Evolutionary conservation across 1,140 invertebrate species (phyloP).

Genomic region (Stenopsyche tienmushanensis): DNA sequence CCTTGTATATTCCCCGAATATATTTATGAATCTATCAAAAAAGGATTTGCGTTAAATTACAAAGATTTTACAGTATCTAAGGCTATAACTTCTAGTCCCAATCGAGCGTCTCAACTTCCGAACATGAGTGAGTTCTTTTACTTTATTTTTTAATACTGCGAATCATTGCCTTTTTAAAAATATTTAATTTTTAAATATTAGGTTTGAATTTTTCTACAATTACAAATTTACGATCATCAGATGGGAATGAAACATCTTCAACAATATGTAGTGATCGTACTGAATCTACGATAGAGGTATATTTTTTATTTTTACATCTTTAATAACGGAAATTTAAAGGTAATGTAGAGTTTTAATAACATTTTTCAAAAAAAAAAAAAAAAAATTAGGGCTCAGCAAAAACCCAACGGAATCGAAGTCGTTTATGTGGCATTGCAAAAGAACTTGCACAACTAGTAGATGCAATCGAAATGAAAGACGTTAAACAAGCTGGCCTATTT

Average conservation of each 20-base stretch:
- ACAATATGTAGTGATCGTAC: conserved; percentile 19
- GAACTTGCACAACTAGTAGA: conserved; percentile 47
- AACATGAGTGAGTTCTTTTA: conserved; percentile 47
- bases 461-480: conserved; percentile 62
- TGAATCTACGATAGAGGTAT: conserved; percentile 13
- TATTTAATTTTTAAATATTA: conserved; percentile 25
- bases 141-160: conserved; percentile 5
- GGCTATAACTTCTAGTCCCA: conserved; percentile 55
- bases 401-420: conserved; percentile 39
- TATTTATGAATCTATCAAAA: conserved; percentile 74
- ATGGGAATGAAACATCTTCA: conserved; percentile 28
- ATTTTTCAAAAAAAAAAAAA: background rate
- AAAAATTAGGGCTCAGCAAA: background rate
- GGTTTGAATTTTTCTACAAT: conserved; percentile 51
- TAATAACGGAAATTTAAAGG: no score
- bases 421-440: conserved; percentile 19
- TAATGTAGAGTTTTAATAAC: background rate
- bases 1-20: conserved; percentile 72
- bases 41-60: conserved; percentile 71
- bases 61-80: conserved; percentile 65
- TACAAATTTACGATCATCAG: conserved; percentile 4
- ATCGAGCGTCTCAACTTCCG: conserved; percentile 55
- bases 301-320: no score
- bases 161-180: background rate
- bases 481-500: conserved; percentile 73